Conservation (phyloP, 2,888 invertebrate genomes). For the Arge pagana region DNA sequence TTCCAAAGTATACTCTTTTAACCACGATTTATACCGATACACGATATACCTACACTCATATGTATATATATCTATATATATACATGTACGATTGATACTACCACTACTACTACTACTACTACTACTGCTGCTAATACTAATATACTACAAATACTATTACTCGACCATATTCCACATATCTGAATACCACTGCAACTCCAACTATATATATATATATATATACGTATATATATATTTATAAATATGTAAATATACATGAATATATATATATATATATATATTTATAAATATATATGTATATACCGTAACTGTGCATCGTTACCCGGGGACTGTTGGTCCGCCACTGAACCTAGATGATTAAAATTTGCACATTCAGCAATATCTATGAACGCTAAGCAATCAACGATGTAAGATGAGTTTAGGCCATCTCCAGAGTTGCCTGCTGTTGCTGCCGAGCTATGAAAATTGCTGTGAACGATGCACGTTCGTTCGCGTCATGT, state of each 20-base stretch:
- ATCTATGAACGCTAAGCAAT: conserved; percentile 48
- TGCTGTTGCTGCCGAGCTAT: conserved; percentile 41
- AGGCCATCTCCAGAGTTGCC: conserved; percentile 60
- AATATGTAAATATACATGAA: conserved; percentile 10
- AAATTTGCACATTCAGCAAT: conserved; percentile 46
- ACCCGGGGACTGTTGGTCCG: conserved; percentile 32
- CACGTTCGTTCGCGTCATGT: not conserved
- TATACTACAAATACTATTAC: no score
- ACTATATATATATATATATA: conserved; percentile 27
- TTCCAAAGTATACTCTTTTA: no score
- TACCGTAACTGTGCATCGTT: conserved; percentile 40
- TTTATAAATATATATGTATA: conserved; percentile 16
- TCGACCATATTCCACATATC: no score
- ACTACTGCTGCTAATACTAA: no score
- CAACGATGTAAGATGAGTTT: conserved; percentile 51
- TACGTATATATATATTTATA: conserved; percentile 25
- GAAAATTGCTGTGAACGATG: conserved; percentile 4
- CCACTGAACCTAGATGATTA: conserved; percentile 36
- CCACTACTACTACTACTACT: no score
- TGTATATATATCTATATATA: conserved; percentile 8
- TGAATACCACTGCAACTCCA: not conserved
- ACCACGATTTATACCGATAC: conserved; percentile 9
- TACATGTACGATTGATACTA: no score
- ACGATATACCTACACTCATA: conserved; percentile 24
- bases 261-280: conserved; percentile 27